Conservation (phyloP, 2,797 vertebrate species). For the Cercopithecus petaurista region DNA sequence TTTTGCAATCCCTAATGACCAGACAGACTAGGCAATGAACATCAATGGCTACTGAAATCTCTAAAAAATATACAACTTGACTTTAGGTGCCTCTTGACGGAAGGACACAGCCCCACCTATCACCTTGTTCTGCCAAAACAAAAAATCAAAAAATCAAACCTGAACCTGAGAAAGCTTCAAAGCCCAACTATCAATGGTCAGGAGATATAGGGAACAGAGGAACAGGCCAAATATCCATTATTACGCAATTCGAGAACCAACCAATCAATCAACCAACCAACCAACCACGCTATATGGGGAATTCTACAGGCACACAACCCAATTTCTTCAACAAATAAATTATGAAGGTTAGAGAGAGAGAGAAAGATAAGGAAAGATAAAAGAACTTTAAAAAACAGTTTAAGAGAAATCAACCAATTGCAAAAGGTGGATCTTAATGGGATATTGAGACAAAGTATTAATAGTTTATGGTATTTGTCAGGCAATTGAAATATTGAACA, state of each 20-base stretch:
- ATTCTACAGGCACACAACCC: not conserved
- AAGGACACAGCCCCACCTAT: not conserved
- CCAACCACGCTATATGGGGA: not conserved
- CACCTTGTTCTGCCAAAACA: not conserved
- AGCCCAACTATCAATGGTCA: not conserved
- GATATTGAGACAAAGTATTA: not conserved
- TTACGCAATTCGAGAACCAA: not conserved
- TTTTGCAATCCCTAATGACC: not conserved
- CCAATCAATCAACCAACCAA: not conserved
- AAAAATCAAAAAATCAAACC: not conserved
- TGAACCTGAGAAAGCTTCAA: not conserved
- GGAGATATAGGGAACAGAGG: not conserved
- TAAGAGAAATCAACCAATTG: not conserved
- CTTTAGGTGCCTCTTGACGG: not conserved
- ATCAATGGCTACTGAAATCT: not conserved
- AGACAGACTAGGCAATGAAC: not conserved
- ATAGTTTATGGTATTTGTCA: conserved; percentile 1
- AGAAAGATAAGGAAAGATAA: not conserved
- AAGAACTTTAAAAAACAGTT: not conserved
- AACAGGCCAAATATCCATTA: not conserved
- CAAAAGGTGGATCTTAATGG: not conserved
- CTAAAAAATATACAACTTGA: not conserved
- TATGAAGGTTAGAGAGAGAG: not conserved
- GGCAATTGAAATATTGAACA: not conserved
- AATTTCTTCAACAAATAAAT: not conserved